Evolutionary conservation across 2,888 invertebrate genomes (phyloP).

Genomic region (Melanophora roralis): DNA sequence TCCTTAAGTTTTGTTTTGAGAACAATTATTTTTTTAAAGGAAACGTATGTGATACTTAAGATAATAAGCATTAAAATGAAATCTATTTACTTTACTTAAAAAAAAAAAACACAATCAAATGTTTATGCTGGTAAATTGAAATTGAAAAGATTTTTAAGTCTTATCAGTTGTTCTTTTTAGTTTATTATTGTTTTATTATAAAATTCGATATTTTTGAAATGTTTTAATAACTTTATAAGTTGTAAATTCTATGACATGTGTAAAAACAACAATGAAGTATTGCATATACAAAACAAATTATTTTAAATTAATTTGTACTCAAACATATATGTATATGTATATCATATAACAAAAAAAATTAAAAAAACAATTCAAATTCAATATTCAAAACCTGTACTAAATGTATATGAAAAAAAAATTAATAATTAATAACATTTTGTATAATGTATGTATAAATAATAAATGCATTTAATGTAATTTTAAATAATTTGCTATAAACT

Average conservation of each 20-base stretch:
- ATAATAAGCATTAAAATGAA: constrained; percentile 71
- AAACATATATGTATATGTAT: no score
- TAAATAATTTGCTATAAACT: constrained; percentile 38
- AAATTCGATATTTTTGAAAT: constrained; percentile 52
- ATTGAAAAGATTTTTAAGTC: constrained; percentile 14
- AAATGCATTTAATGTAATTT: constrained; percentile 62
- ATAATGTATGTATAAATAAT: constrained; percentile 58
- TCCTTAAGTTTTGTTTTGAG: constrained; percentile 21
- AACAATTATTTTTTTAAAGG: constrained; percentile 52
- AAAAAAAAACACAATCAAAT: constrained; percentile 28
- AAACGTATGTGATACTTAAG: constrained; percentile 74
- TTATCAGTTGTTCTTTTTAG: constrained; percentile 23
- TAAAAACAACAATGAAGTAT: constrained; percentile 48
- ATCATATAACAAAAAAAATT: constrained; percentile 22
- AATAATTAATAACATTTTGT: constrained; percentile 47
- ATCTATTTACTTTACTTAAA: constrained; percentile 39
- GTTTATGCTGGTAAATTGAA: constrained; percentile 6
- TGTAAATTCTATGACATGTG: constrained; percentile 53
- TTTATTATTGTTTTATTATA: not conserved
- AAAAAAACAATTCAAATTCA: not conserved
- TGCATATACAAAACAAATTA: constrained; percentile 26
- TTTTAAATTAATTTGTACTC: constrained; percentile 49
- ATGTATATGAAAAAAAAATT: constrained; percentile 38
- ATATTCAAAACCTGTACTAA: constrained; percentile 31
- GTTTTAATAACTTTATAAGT: constrained; percentile 34